Conservation (phyloP, 2,797 vertebrate species). For the Trachurus trachurus region DNA sequence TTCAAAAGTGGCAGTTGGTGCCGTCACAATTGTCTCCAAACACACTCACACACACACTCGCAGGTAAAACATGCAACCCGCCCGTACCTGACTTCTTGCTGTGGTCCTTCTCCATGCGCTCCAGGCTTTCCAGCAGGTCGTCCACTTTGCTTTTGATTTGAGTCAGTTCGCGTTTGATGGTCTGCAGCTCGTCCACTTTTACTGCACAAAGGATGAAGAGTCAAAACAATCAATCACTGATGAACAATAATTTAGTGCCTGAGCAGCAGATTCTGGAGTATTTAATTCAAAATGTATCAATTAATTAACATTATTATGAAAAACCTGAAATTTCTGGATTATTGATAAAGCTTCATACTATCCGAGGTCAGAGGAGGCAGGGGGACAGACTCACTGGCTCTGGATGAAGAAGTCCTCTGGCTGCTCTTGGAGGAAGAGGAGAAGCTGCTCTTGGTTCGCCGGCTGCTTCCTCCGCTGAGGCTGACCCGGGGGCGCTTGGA, state of each 20-base stretch:
- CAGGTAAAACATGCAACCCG: background rate
- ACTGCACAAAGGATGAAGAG: slow-evolving; percentile 72
- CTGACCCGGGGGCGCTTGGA: slow-evolving; percentile 93
- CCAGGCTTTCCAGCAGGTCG: slow-evolving; percentile 91
- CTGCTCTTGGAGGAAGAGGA: slow-evolving; percentile 93
- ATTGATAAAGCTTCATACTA: no score
- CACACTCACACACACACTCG: no score
- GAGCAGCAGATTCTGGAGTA: no score
- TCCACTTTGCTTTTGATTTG: slow-evolving; percentile 96
- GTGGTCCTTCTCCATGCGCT: slow-evolving; percentile 94
- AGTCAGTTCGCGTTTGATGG: slow-evolving; percentile 91
- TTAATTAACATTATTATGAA: no score
- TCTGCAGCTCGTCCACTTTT: slow-evolving; percentile 92
- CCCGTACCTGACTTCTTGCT: slow-evolving; percentile 88
- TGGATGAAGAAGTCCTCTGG: slow-evolving; percentile 90
- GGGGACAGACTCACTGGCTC: slow-evolving; percentile 76
- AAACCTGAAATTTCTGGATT: no score
- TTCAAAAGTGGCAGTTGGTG: no score
- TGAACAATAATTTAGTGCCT: no score
- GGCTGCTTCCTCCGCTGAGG: slow-evolving; percentile 87
- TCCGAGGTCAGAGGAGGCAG: no score
- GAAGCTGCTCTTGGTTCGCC: slow-evolving; percentile 92
- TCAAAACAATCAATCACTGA: background rate
- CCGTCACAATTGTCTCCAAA: no score
- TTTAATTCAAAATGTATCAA: no score